A percentile compares a stretch with the other conserved stretches of the same genome.
Evolutionary conservation across 2,113 vertebrate genomes (phyloP).

Genomic region (Nanorana parkeri): DNA sequence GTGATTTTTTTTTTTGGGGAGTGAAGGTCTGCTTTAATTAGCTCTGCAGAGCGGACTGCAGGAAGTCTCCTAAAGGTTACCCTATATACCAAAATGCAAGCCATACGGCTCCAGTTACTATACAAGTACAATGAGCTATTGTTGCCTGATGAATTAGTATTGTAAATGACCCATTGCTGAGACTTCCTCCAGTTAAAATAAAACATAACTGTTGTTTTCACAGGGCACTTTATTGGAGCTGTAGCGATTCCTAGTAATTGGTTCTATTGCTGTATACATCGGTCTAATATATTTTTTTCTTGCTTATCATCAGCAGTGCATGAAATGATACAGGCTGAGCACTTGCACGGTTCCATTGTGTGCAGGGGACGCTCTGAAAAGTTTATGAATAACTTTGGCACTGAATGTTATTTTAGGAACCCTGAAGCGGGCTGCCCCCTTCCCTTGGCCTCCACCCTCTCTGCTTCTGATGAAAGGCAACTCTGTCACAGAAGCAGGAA

Average conservation of each 20-base stretch:
- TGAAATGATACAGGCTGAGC: conserved; percentile 33
- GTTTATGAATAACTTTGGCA: conserved; percentile 40
- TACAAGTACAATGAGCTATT: conserved; percentile 5
- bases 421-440: conserved; percentile 37
- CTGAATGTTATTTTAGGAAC: conserved; percentile 44
- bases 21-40: too few species aligned
- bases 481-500: conserved; percentile 47
- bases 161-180: conserved; percentile 15
- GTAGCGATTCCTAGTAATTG: conserved; percentile 2
- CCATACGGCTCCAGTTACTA: conserved; percentile 8
- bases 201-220: conserved; percentile 24
- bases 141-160: conserved; percentile 17
- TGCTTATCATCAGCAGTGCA: conserved; percentile 41
- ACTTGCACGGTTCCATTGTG: conserved; percentile 28
- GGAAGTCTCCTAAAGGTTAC: conserved; percentile 2
- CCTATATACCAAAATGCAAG: not conserved
- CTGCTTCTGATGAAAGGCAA: conserved; percentile 36
- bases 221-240: not conserved
- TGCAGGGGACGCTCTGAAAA: conserved; percentile 21
- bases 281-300: conserved; percentile 23
- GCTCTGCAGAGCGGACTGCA: not conserved
- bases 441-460: conserved; percentile 26
- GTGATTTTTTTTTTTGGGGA: too few species aligned
- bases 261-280: conserved; percentile 12
- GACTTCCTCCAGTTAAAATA: conserved; percentile 13